These are phyloP conservation scores for Macropus fuliginosus DNA, from an alignment of 2,797 vertebrate species.

Conservation along the genomic window DNA sequence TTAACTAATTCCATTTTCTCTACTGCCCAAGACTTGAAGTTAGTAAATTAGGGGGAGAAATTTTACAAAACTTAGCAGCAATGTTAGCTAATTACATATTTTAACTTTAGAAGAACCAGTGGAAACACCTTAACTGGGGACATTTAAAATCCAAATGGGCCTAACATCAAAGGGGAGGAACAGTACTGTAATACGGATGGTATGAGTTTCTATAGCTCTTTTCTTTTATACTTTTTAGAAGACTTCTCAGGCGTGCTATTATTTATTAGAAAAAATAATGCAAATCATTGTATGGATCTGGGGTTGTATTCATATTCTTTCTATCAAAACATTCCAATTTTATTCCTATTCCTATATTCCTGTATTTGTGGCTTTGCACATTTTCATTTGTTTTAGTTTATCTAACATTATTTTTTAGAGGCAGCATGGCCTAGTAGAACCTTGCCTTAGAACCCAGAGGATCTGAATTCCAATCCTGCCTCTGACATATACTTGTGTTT, in stretches of 20 bases:
- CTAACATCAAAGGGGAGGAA: constrained; percentile 55
- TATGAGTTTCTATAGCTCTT: constrained; percentile 8
- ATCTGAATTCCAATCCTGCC: no score
- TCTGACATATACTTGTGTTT: no score
- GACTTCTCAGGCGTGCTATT: background rate
- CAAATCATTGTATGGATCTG: background rate
- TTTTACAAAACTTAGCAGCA: background rate
- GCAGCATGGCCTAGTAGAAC: background rate
- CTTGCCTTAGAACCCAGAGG: no score
- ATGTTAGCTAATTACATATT: background rate
- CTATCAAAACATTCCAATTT: constrained; percentile 21
- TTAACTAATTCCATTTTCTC: no score
- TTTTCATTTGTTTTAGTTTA: constrained; percentile 25
- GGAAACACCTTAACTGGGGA: constrained; percentile 56
- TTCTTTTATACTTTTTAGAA: constrained; percentile 17
- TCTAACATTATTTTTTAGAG: constrained; percentile 15
- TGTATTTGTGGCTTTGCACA: no score
- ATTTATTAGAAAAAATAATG: constrained; percentile 13
- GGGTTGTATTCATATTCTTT: background rate
- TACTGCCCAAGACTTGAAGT: background rate
- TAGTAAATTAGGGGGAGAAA: background rate
- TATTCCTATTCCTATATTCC: constrained; percentile 14
- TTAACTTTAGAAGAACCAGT: constrained; percentile 54
- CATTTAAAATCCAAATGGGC: constrained; percentile 52
- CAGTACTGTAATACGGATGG: constrained; percentile 34